Evolutionary conservation across 2,113 vertebrate species (phyloP).

Genomic region (Melospiza melodia): DNA sequence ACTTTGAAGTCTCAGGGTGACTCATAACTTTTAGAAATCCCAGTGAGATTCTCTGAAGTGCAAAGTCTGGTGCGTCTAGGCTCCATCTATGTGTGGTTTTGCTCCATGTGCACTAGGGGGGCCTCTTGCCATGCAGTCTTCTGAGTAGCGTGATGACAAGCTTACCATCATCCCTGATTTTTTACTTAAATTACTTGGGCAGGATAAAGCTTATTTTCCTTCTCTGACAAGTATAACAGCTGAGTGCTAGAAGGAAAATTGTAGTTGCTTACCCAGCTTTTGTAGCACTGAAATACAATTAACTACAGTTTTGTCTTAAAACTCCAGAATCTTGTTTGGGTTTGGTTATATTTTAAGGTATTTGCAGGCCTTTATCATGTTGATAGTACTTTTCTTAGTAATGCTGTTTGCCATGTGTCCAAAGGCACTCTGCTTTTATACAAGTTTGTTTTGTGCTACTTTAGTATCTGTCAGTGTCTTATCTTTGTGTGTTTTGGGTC

Average conservation of each 20-base stretch:
- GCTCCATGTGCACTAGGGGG: not conserved
- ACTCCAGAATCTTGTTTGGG: not conserved
- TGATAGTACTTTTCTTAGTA: not conserved
- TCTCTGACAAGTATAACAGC: not conserved
- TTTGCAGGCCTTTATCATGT: not conserved
- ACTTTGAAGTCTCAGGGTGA: not conserved
- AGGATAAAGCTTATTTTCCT: not conserved
- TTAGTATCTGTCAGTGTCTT: not conserved
- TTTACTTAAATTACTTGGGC: not conserved
- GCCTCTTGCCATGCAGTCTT: not conserved
- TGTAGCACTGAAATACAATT: not conserved
- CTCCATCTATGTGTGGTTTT: not conserved
- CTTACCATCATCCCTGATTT: not conserved
- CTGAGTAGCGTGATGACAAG: not conserved
- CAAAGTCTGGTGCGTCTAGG: not conserved
- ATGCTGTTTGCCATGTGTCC: not conserved
- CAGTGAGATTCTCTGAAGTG: rapidly evolving
- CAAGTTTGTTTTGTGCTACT: not conserved
- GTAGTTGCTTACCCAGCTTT: not conserved
- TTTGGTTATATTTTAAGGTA: not conserved
- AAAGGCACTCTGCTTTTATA: not conserved
- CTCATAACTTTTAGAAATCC: not conserved
- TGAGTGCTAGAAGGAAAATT: not conserved
- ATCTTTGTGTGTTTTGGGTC: not conserved
- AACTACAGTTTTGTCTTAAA: not conserved